Evolutionary conservation across 2,888 invertebrate genomes (phyloP), one percentile per base, ranked within the genome.

Genomic region (Encarsia formosa): DNA sequence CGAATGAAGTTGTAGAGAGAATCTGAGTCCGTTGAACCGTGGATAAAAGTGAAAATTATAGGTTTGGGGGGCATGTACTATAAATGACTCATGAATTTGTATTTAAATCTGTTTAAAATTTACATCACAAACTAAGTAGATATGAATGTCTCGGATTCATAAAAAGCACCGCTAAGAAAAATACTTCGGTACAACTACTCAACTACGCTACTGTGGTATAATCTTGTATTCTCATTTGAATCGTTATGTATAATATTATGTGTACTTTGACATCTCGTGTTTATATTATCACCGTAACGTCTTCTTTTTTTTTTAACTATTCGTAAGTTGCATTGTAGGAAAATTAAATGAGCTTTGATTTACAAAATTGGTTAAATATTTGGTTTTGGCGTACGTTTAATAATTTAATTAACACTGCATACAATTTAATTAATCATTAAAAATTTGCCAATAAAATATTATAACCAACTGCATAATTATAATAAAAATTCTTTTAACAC

Each of bases 101-200:
- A 50, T 54, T 47, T 40, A 51, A 42, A 54, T 51, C 35, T 51
- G 40, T 43, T 50, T 44, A 26, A 47, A 47, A 54, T 50, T 42
- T 54, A 46, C 49, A 50, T 46, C 39, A 41, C 42, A 54, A 46
- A 52, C 38, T 42, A 49, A 46, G 37, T 38, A 42, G 34, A 54
- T 50, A 24, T 40, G 37, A 54, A 41, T 54, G 32, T 37, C 37
- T 52, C 40, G 4, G n/a, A 40, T 39, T 29, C 40, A 53, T 41
- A 40, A 54, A 41, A 45, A 49, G 39, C 32, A 45, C 40, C 5
- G 24, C 8, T 32, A 46, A 41, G 41, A 41, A 49, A 41, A 42
- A 6, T 31, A 19, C 24, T 32, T 31, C 37, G 54, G 29, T 31
- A 46, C 29, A 44, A 31, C 22, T 35, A 15, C 23, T 44, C 35